Evolutionary conservation across 2,888 invertebrate species (phyloP), one percentile per base, ranked within the genome.

Genomic region (Mesochorus sp.): DNA sequence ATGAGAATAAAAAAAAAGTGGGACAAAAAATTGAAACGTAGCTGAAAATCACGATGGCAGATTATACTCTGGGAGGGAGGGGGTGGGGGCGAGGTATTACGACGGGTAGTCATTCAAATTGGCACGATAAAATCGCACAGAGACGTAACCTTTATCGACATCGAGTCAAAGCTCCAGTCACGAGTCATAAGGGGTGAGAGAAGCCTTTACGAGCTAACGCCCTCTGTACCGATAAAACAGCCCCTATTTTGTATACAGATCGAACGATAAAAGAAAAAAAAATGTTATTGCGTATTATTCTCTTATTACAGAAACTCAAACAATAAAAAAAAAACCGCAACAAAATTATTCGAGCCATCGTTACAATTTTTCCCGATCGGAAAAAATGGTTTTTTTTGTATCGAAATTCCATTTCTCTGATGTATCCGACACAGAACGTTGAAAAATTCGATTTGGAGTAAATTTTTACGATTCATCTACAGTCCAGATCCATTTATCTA

Each of bases 81-180:
- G 1, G 37, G 19, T 3, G 39, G 17, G 12, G 19, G 19, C 10
- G 42, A 4, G 17, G n/a, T 14, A 28, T 53, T 67, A 53, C 42
- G 66, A 39, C 21, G 19, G 31, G 10, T n/a, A 42, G 21, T 55
- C 42, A 17, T 67, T 44, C 6, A 42, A 49, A 72, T 62, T 62
- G 71, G 71, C 39, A 28, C 51, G 53, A 72, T 72, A 62, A 72
- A 72, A 62, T 62, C 28, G 42, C 42, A 28, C 21, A 21, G 53
- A 51, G 28, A 62, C 71, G 12, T 62, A 72, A 62, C 28, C 53
- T 51, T 72, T 72, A 72, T 72, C 71, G 53, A 72, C 62, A 51
- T 53, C 12, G 51, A 71, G 53, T 19, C 39, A 39, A 53, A 8
- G 39, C 12, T 34, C 10, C 37, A 19, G 53, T 14, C 39, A 17